Conservation (phyloP, 2,888 invertebrate genomes). For the Busseola fusca region DNA sequence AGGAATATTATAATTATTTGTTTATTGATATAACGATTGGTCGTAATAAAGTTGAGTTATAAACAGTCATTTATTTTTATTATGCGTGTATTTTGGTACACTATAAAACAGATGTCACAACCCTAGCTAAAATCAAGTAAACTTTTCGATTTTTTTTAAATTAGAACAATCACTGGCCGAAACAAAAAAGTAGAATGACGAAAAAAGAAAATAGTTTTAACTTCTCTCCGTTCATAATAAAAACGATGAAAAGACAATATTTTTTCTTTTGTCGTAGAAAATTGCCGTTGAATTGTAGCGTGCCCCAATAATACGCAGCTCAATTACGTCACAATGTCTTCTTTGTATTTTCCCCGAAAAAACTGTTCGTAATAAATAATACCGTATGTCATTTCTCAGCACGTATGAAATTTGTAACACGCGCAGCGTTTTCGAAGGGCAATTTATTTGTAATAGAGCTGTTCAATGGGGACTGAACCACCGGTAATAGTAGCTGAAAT, state of each 20-base stretch:
- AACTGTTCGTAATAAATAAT: constrained; percentile 86
- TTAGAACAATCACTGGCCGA: constrained; percentile 10
- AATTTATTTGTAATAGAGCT: constrained; percentile 88
- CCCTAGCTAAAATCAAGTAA: neutral
- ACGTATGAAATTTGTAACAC: constrained; percentile 89
- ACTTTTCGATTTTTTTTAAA: constrained; percentile 20
- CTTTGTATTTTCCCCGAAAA: constrained; percentile 83
- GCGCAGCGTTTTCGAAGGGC: constrained; percentile 84
- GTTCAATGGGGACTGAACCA: constrained; percentile 72
- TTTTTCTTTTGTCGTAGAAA: constrained; percentile 66
- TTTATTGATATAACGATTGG: constrained; percentile 53
- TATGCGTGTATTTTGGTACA: constrained; percentile 4
- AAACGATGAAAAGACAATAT: constrained; percentile 55
- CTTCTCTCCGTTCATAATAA: constrained; percentile 26
- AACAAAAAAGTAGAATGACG: constrained; percentile 16
- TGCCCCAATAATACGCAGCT: constrained; percentile 81
- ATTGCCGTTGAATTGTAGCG: constrained; percentile 75
- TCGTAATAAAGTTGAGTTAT: constrained; percentile 22
- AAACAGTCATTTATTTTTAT: constrained; percentile 23
- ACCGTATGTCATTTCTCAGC: constrained; percentile 89
- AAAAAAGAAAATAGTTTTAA: constrained; percentile 39
- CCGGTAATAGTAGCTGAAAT: constrained; percentile 60
- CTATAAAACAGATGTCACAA: constrained; percentile 18
- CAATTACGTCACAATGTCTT: constrained; percentile 88
- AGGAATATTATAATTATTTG: constrained; percentile 46